Evolutionary conservation across 1,140 invertebrate species (phyloP).

Genomic region (Armadillidium nasatum): DNA sequence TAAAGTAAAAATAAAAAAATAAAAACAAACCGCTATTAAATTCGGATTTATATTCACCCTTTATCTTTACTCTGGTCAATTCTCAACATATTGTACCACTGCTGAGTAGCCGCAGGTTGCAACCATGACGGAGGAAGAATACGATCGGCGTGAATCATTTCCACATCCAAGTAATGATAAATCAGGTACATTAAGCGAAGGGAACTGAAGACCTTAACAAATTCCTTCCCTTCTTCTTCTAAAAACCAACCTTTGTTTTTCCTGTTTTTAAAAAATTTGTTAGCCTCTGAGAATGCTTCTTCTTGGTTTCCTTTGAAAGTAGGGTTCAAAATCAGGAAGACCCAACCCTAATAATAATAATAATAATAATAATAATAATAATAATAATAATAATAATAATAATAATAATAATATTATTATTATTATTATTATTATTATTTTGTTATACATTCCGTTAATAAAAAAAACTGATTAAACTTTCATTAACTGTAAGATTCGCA

Average conservation of each 20-base stretch:
- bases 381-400: too few relatives aligned
- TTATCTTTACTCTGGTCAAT: slow-evolving; percentile 64
- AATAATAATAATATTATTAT: too few relatives aligned
- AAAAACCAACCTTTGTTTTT: slow-evolving; percentile 1
- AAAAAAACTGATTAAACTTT: too few relatives aligned
- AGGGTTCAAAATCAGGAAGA: slow-evolving; percentile 54
- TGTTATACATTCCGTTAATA: too few relatives aligned
- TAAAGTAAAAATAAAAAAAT: too few relatives aligned
- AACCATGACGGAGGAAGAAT: slow-evolving; percentile 68
- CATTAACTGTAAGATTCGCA: too few relatives aligned
- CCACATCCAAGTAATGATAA: slow-evolving; percentile 65
- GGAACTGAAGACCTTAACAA: slow-evolving; percentile 59
- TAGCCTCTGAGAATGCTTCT: slow-evolving; percentile 48
- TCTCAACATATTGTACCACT: slow-evolving; percentile 66
- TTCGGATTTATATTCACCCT: too few relatives aligned
- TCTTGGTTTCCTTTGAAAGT: slow-evolving; percentile 48
- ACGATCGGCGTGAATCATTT: slow-evolving; percentile 63
- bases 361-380: too few relatives aligned
- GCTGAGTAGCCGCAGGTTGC: slow-evolving; percentile 59
- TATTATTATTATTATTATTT: too few relatives aligned
- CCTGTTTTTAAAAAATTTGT: slow-evolving; percentile 52
- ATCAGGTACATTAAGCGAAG: slow-evolving; percentile 65
- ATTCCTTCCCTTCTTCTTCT: slow-evolving; percentile 56
- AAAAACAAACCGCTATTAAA: too few relatives aligned
- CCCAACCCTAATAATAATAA: slow-evolving; percentile 61